Evolutionary conservation across 1,140 invertebrate genomes (phyloP), one percentile per base, ranked within the genome.

Genomic region (Melanaphis sacchari): DNA sequence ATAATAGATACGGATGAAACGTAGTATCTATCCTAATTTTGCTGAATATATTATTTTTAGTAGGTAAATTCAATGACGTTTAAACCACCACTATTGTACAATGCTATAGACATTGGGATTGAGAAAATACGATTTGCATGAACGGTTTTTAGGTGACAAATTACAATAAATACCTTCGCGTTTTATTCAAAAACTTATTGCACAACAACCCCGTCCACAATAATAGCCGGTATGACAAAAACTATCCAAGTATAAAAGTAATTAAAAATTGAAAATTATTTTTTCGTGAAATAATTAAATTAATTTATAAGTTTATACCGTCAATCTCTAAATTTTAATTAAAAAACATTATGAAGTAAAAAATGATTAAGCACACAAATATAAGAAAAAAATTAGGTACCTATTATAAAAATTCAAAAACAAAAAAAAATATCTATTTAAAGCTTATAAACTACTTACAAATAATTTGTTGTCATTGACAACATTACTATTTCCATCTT

Each of bases 161-260:
- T 88, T 36, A 49, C 15, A 9, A n/a, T 49, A 18, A 22, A 88
- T 52, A 84, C 59, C 59, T 76, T 36, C 31, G n/a, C 31, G 11
- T 84, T 84, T 84, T 26, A 84, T 38, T 84, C 7, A 1, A 84
- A 84, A 84, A 84, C 82, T 84, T 84, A 40, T 84, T 41, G 22
- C 82, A 84, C 40, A 38, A 26, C 24, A 9, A 41, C 26, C 24
- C 38, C 24, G 7, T 26, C 38, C 2, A 26, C 40, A 41, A 40
- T 3, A 26, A 24, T 84, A 24, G 81, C 22, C 3, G 38, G 24
- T 40, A 26, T 84, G 82, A 40, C 82, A 26, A 84, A 84, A 84
- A 84, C 82, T 84, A 41, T 26, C 82, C 82, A 84, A 40, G 38
- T 84, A 84, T 84, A 84, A 84, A 84, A 84, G 38, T 40, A 40